Percentiles rank a stretch among this genome's conserved stretches.
These are phyloP conservation scores for Chironomus tepperi DNA, from an alignment of 1,140 invertebrate genomes.

Conservation along the genomic window DNA sequence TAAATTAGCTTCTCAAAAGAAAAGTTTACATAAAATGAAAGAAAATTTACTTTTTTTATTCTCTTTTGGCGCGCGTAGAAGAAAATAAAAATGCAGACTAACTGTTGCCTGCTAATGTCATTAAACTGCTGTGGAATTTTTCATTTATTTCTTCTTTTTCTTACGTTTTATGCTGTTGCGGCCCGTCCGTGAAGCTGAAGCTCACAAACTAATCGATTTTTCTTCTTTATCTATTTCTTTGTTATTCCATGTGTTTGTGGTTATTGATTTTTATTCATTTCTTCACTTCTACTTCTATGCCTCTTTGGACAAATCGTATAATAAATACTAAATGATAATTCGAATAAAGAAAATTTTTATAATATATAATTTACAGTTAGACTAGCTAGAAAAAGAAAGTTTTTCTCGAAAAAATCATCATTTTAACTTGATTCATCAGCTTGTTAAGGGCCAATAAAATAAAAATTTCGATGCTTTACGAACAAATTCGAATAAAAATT, in stretches of 20 bases:
- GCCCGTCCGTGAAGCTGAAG: background rate
- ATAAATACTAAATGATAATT: background rate
- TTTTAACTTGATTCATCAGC: too few species aligned
- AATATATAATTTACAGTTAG: background rate
- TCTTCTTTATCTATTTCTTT: background rate
- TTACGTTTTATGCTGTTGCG: background rate
- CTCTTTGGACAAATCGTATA: background rate
- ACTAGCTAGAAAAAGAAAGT: background rate
- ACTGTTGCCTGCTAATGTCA: slow-evolving; percentile 11
- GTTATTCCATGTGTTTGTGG: background rate
- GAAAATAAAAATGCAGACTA: background rate
- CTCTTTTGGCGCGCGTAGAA: background rate
- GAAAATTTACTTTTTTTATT: background rate
- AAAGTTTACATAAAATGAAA: background rate
- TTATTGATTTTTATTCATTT: background rate
- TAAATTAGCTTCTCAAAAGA: background rate
- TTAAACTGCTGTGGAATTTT: background rate
- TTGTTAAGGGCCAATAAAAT: too few species aligned
- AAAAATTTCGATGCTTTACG: too few species aligned
- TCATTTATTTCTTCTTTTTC: background rate
- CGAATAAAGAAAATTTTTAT: background rate
- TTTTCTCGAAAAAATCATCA: background rate
- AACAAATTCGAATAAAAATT: too few species aligned
- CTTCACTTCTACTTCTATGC: background rate
- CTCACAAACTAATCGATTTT: background rate